Evolutionary conservation across 2,797 vertebrate genomes (phyloP).

Genomic region (Myotis daubentonii): DNA sequence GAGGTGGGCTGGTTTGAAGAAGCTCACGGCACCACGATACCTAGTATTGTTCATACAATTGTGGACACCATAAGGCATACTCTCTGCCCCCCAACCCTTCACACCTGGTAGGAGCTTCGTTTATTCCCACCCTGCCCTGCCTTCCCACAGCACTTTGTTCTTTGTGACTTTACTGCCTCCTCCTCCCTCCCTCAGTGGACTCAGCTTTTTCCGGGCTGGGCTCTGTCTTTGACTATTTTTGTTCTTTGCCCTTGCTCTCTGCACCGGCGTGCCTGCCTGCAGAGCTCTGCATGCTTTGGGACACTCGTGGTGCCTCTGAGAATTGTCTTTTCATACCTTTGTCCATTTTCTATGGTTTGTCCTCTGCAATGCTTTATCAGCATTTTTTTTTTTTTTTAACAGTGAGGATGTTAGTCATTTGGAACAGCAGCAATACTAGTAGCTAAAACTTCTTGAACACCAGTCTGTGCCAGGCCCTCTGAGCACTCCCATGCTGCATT

Average conservation of each 20-base stretch:
- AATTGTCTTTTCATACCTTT: neutral
- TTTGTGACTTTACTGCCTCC: neutral
- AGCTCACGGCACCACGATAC: accelerated
- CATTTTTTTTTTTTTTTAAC: neutral
- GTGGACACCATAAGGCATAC: accelerated
- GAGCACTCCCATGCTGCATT: neutral
- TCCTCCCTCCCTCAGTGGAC: neutral
- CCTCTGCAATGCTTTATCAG: neutral
- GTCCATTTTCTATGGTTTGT: neutral
- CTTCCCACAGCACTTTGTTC: neutral
- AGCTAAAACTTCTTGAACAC: neutral
- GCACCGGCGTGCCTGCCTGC: neutral
- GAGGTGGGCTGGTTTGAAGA: neutral
- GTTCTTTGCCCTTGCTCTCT: neutral
- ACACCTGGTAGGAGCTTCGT: neutral
- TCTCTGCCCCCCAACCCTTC: neutral
- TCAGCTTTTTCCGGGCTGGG: neutral
- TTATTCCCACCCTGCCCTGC: neutral
- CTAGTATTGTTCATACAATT: accelerated
- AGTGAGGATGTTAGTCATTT: neutral
- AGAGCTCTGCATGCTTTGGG: neutral
- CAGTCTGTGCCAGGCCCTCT: neutral
- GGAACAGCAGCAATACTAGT: neutral
- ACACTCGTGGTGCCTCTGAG: neutral
- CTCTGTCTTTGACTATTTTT: neutral